A percentile compares a stretch with the other conserved stretches of the same genome.
Evolutionary conservation across 2,797 vertebrate species (phyloP).

Genomic region (Nannoperca australis): DNA sequence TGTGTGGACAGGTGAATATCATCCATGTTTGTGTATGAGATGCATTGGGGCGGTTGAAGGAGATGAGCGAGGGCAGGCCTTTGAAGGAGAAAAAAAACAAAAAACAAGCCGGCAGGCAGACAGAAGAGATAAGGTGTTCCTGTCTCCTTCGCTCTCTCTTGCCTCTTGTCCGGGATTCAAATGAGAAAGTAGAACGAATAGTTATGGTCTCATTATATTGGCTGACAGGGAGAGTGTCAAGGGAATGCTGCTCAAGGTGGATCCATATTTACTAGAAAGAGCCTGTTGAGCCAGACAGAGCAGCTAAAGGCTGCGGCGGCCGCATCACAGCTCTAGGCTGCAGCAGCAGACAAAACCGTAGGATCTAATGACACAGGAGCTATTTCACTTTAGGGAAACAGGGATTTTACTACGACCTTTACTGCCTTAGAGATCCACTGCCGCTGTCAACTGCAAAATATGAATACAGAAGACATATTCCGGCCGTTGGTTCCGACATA

Average conservation of each 20-base stretch:
- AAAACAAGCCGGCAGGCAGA: slow-evolving; percentile 36
- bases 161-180: slow-evolving; percentile 52
- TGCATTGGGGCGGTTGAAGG: slow-evolving; percentile 16
- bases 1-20: background rate
- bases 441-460: slow-evolving; percentile 42
- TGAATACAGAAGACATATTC: slow-evolving; percentile 31
- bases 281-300: slow-evolving; percentile 63
- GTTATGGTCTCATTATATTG: slow-evolving; percentile 74
- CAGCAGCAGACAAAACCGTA: slow-evolving; percentile 39
- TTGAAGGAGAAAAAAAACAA: slow-evolving; percentile 6
- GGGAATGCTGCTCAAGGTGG: slow-evolving; percentile 59
- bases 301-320: slow-evolving; percentile 34
- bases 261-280: slow-evolving; percentile 68
- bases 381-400: slow-evolving; percentile 49
- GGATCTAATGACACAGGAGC: slow-evolving; percentile 46
- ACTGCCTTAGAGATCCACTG: slow-evolving; percentile 43
- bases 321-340: slow-evolving; percentile 34
- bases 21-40: slow-evolving; percentile 15
- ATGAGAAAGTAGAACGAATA: slow-evolving; percentile 66
- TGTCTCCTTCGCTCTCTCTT: slow-evolving; percentile 34
- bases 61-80: slow-evolving; percentile 15
- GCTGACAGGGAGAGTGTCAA: slow-evolving; percentile 57
- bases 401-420: slow-evolving; percentile 60
- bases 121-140: slow-evolving; percentile 40
- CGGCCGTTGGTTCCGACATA: slow-evolving; percentile 4